These are phyloP conservation scores for Mus caroli DNA, from an alignment of 2,797 vertebrate species.

Conservation along the genomic window DNA sequence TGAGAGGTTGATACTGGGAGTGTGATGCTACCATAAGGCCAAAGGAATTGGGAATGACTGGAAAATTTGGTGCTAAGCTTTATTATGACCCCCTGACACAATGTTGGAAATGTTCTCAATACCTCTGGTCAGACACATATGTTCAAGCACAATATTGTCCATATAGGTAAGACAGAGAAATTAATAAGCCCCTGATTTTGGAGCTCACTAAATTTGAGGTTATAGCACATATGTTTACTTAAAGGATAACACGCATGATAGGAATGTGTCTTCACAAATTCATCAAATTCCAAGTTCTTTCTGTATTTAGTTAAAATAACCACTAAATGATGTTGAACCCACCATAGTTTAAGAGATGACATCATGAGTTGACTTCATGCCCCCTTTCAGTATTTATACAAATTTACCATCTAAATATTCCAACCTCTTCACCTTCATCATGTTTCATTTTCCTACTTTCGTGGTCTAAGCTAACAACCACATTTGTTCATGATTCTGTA, in stretches of 20 bases:
- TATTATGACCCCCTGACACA: not conserved
- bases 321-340: not conserved
- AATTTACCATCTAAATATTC: not conserved
- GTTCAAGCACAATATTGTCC: not conserved
- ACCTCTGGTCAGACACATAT: not conserved
- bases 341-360: not conserved
- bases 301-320: slow-evolving; percentile 7
- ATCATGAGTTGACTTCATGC: not conserved
- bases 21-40: not conserved
- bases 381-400: not conserved
- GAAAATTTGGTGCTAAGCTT: not conserved
- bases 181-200: not conserved
- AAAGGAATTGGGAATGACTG: not conserved
- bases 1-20: not conserved
- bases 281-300: not conserved
- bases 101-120: not conserved
- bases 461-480: not conserved
- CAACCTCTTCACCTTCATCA: not conserved
- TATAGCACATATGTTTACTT: not conserved
- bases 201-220: not conserved
- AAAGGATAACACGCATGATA: not conserved
- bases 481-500: not conserved
- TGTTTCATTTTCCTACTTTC: not conserved
- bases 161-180: not conserved
- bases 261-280: not conserved